Percentiles rank a stretch among this genome's conserved stretches.
Conservation (phyloP, 1,140 invertebrate genomes). For the Dreissena rostriformis region DNA sequence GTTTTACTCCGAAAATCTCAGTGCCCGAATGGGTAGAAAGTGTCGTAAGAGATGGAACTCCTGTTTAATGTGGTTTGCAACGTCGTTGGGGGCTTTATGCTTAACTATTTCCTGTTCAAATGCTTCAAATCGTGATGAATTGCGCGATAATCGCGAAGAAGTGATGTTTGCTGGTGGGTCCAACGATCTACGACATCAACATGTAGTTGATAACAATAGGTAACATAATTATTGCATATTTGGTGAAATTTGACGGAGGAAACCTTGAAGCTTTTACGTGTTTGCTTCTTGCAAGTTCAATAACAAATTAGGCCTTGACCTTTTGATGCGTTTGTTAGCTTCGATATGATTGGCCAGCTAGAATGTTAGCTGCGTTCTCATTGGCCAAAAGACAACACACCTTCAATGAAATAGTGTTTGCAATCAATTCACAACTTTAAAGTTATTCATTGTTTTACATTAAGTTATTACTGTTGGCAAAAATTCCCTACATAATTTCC, state of each 20-base stretch:
- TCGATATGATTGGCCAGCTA: too few relatives aligned
- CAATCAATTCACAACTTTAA: too few relatives aligned
- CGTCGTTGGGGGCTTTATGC: slow-evolving; percentile 68
- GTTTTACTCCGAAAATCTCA: too few relatives aligned
- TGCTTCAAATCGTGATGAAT: slow-evolving; percentile 16
- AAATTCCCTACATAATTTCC: too few relatives aligned
- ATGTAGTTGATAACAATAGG: slow-evolving; percentile 7
- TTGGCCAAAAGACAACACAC: too few relatives aligned
- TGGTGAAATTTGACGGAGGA: neutral
- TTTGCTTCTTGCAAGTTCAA: neutral
- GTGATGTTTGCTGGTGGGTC: slow-evolving; percentile 16
- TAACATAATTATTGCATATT: neutral
- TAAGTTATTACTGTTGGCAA: too few relatives aligned
- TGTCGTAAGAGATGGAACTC: slow-evolving; percentile 64
- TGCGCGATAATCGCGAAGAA: neutral
- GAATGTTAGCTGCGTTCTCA: too few relatives aligned
- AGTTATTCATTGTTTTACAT: too few relatives aligned
- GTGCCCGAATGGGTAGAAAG: slow-evolving; percentile 60
- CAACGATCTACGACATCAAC: neutral
- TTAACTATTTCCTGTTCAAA: slow-evolving; percentile 52
- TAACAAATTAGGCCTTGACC: slow-evolving; percentile 1
- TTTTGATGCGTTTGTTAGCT: neutral
- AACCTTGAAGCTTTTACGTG: neutral
- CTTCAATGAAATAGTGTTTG: too few relatives aligned
- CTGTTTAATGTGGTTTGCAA: slow-evolving; percentile 62